These are phyloP conservation scores for Potamarius usumacintae DNA, from an alignment of 2,113 vertebrate species.

Conservation along the genomic window DNA sequence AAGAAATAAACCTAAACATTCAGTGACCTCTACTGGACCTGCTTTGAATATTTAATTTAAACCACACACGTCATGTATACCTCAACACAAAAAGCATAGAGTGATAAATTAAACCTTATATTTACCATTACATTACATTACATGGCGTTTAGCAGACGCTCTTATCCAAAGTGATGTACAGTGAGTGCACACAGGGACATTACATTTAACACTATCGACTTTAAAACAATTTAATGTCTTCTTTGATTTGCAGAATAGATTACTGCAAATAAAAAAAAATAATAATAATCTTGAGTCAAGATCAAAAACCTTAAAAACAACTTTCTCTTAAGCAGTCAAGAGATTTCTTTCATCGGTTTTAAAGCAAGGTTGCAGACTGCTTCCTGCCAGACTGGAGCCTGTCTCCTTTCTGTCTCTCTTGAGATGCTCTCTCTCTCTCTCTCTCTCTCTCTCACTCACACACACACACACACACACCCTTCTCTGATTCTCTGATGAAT, in stretches of 20 bases:
- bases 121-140: background rate
- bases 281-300: background rate
- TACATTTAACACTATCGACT: background rate
- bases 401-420: background rate
- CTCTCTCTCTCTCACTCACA: too few species aligned
- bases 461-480: too few species aligned
- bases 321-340: background rate
- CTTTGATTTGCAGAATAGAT: too few species aligned
- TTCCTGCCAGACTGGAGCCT: constrained; percentile 13
- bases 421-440: background rate
- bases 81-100: background rate
- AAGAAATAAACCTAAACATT: background rate
- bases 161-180: too few species aligned
- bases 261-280: background rate
- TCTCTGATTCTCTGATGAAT: constrained; percentile 46
- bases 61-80: background rate
- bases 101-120: background rate
- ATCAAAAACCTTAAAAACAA: background rate
- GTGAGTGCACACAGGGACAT: background rate
- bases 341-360: background rate
- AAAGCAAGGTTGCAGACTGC: constrained; percentile 15
- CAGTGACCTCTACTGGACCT: constrained; percentile 29
- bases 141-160: too few species aligned
- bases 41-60: background rate
- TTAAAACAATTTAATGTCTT: background rate